A percentile compares a stretch with the other conserved stretches of the same genome.
These are phyloP conservation scores for Arrhamphus sclerolepis DNA, from an alignment of 2,797 vertebrate species.

Conservation along the genomic window DNA sequence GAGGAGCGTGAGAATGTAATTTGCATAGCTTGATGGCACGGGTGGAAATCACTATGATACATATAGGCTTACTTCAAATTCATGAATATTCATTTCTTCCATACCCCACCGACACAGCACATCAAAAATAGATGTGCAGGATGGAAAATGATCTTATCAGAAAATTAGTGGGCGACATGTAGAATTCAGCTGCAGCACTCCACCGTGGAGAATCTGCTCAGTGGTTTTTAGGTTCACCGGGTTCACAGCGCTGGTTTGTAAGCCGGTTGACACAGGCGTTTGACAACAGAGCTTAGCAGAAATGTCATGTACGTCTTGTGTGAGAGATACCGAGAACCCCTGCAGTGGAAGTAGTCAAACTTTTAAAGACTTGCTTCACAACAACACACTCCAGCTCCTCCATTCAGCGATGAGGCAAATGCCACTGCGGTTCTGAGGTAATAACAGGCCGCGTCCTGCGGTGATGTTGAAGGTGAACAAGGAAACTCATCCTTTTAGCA, in stretches of 20 bases:
- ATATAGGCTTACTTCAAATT: constrained; percentile 52
- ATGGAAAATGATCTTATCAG: constrained; percentile 63
- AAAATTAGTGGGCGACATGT: constrained; percentile 52
- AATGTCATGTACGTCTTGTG: constrained; percentile 55
- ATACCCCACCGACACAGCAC: constrained; percentile 45
- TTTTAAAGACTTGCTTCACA: constrained; percentile 35
- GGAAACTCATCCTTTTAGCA: constrained; percentile 42
- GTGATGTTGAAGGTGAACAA: constrained; percentile 46
- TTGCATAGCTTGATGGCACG: constrained; percentile 71
- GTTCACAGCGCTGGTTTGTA: constrained; percentile 50
- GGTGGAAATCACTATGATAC: constrained; percentile 67
- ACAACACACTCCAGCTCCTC: constrained; percentile 18
- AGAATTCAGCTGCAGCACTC: constrained; percentile 33
- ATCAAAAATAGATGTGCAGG: constrained; percentile 63
- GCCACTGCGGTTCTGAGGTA: constrained; percentile 26
- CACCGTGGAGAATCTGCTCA: constrained; percentile 49
- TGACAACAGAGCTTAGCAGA: constrained; percentile 58
- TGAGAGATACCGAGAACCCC: constrained; percentile 51
- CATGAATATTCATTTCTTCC: constrained; percentile 73
- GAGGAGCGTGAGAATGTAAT: constrained; percentile 63
- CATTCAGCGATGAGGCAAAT: constrained; percentile 36
- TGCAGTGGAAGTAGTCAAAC: constrained; percentile 48
- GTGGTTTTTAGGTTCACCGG: constrained; percentile 49
- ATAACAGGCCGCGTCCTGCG: constrained; percentile 30
- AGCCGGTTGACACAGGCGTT: constrained; percentile 59